Conservation (phyloP, 2,888 invertebrate species). For the Tanypteryx hageni region DNA sequence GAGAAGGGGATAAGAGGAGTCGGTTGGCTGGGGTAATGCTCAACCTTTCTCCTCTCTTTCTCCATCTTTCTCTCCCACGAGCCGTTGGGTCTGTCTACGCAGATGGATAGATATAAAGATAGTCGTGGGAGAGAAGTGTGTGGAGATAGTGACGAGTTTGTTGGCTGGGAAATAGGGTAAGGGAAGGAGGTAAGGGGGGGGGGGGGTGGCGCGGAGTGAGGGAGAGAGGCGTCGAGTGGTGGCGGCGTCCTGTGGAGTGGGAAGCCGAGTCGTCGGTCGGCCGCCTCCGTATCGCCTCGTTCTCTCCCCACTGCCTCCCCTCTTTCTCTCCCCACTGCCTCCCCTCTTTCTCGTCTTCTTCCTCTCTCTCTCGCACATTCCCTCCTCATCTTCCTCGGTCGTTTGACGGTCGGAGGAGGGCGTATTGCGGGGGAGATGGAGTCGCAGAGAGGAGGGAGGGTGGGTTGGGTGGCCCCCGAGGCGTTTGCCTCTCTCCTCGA, state of each 20-base stretch:
- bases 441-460: neutral
- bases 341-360: too few species aligned
- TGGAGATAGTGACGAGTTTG: too few species aligned
- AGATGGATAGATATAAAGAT: neutral
- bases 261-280: neutral
- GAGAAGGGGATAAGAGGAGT: neutral
- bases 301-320: neutral
- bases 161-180: too few species aligned
- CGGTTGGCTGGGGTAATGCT: neutral
- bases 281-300: neutral
- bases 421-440: neutral
- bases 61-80: neutral
- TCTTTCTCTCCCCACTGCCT: neutral
- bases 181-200: too few species aligned
- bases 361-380: neutral
- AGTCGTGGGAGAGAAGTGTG: too few species aligned
- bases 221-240: neutral
- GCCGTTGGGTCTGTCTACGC: neutral
- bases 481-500: neutral
- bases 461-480: neutral
- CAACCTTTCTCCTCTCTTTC: neutral
- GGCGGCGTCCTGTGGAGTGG: constrained; percentile 20
- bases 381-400: neutral
- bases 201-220: neutral
- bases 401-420: neutral